Base-by-base conservation (phyloP, 2,797 vertebrate genomes). In the Parambassis ranga region DNA sequence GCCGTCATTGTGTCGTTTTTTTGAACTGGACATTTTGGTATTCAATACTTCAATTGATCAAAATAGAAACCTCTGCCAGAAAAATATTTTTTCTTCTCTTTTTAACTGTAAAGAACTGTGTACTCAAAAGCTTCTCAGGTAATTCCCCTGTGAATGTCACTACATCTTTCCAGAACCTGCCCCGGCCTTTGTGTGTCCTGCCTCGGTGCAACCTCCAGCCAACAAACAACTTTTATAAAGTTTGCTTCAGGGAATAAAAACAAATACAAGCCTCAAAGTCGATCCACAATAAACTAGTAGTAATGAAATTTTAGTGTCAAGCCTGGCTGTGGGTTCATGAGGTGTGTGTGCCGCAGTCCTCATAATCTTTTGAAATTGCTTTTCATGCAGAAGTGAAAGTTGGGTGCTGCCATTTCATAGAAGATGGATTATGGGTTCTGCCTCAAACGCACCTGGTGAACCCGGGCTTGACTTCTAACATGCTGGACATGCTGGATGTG, bases 271-370 rank as follows among this genome's bases (percentile, higher is more conserved):
- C 53, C 51, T 75, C 57, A 24, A 33, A 36, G 31, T 7, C 48
- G 58, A 81, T 48, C 66, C 75, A 51, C 53, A 60, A 59, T 79
- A 81, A 82, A 76, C 77, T 78, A 5, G 20, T 70, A 69, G 49
- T 72, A 69, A 85, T 82, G 53, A 80, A 79, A 75, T 67, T 49
- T 57, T 26, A 65, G 67, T 50, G 52, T 73, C 51, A 5, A 68
- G 62, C 49, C n/a, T 9, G 42, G 76, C 46, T 62, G 16, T 0
- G 55, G 52, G 14, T 77, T 79, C 50, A 38, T 43, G 13, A 49
- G 39, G 44, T 18, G 68, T 60, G 66, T 78, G 76, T 55, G 26
- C 57, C 28, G 67, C 56, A 35, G 59, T 47, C 20, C 56, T 61
- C 43, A 23, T 67, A 81, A 84, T 79, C 67, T 55, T 23, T 66